These are phyloP conservation scores for Microctonus aethiopoides DNA, from an alignment of 2,888 invertebrate species.

Conservation along the genomic window DNA sequence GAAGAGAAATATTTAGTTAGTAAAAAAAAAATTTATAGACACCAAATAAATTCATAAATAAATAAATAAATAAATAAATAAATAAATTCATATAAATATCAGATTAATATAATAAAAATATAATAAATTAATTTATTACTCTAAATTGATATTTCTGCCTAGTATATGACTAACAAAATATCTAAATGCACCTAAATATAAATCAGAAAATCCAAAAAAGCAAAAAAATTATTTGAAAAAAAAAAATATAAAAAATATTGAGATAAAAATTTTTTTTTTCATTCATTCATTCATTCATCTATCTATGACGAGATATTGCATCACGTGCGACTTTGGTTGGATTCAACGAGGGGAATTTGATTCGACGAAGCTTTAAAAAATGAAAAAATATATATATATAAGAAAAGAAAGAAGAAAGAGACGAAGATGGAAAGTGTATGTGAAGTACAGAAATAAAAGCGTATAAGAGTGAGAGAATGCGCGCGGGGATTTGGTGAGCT, in stretches of 20 bases:
- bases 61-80: too few relatives aligned
- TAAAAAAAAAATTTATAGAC: too few relatives aligned
- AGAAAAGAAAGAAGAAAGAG: conserved; percentile 2
- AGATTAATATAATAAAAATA: too few relatives aligned
- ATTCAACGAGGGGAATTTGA: conserved; percentile 21
- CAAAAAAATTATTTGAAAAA: conserved; percentile 1
- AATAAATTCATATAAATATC: too few relatives aligned
- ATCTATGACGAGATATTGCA: neutral
- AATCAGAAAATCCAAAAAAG: too few relatives aligned
- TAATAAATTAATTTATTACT: too few relatives aligned
- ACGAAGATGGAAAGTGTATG: conserved; percentile 10
- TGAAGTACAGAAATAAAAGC: neutral
- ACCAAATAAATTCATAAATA: too few relatives aligned
- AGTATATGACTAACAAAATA: too few relatives aligned
- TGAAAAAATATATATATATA: neutral
- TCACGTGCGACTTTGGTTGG: conserved; percentile 21
- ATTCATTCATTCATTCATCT: neutral
- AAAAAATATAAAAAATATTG: neutral
- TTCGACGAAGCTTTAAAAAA: conserved; percentile 14
- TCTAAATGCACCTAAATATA: too few relatives aligned
- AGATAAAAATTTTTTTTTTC: neutral
- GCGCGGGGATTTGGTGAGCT: conserved; percentile 31
- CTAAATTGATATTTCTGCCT: too few relatives aligned
- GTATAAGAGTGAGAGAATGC: conserved; percentile 24
- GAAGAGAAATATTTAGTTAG: too few relatives aligned